Evolutionary conservation across 2,888 invertebrate genomes (phyloP), one percentile per base, ranked within the genome.

Genomic region (Entomobrya multifasciata): DNA sequence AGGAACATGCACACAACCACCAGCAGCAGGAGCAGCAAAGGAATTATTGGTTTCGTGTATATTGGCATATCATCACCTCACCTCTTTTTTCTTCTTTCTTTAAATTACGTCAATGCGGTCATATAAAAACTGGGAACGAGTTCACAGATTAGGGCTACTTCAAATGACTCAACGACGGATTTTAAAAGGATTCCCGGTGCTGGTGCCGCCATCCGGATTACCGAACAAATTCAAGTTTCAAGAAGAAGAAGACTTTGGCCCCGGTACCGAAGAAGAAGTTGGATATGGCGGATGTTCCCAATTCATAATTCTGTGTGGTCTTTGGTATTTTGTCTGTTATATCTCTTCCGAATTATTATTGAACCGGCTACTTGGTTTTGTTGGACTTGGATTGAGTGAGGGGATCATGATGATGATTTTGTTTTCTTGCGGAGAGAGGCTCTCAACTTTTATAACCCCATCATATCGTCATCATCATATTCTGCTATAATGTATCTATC

Each of bases 371-470:
- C 65, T 65, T 17, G 30, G 49, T 27, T 30, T 30, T 27, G 27
- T 10, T 8, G 10, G 10, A 8, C 13, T 62, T n/a, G 15, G 1
- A 62, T 30, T 27, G n/a, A n/a, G n/a, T n/a, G n/a, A n/a, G n/a
- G n/a, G 13, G 2, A n/a, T n/a, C n/a, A 62, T 30, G 11, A 27
- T 30, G 27, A 30, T 25, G 20, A 41, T 65, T 10, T 1, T 60
- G 27, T 27, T 65, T 41, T 44, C 22, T 25, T 41, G 10, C 15
- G 22, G 36, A 15, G 57, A 41, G 36, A 27, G 41, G 41, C 57
- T 77, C 76, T 77, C 74, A 77, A 62, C 60, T 74, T 82, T 82
- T 82, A 82, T 60, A 82, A 74, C 82, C 82, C 82, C 81, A 55
- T 72, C 72, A 72, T 81, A n/a, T n/a, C n/a, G n/a, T n/a, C 72